Evolutionary conservation across 2,797 vertebrate genomes (phyloP).

Genomic region (Brachyrhaphis roseni): DNA sequence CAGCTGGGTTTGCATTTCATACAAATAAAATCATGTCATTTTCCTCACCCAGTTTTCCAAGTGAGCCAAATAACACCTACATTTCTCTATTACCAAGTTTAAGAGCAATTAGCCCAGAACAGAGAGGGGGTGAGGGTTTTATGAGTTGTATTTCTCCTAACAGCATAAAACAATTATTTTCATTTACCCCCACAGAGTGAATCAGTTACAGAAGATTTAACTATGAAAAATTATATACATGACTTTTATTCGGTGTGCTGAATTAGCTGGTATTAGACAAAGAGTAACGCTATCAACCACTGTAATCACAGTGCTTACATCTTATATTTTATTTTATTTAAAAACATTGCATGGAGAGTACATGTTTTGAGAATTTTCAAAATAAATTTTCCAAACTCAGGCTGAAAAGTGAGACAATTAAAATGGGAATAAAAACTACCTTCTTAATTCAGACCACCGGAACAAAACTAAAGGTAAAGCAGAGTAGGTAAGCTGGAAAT

Average conservation of each 20-base stretch:
- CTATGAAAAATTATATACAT: background rate
- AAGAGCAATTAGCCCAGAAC: conserved; percentile 51
- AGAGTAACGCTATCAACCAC: background rate
- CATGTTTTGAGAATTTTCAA: background rate
- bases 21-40: background rate
- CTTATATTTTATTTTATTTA: background rate
- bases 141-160: background rate
- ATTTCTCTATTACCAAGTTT: conserved; percentile 26
- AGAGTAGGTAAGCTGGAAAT: background rate
- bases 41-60: background rate
- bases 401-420: background rate
- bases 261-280: background rate
- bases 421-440: background rate
- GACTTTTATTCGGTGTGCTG: background rate
- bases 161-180: conserved; percentile 30
- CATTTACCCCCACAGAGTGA: conserved; percentile 15
- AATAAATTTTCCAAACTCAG: background rate
- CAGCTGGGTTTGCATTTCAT: background rate
- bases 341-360: background rate
- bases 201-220: background rate
- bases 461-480: background rate
- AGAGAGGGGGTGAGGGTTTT: conserved; percentile 40
- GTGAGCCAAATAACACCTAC: conserved; percentile 11
- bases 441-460: background rate
- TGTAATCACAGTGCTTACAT: background rate